phyloP scores from a whole-genome alignment of 2,113 vertebrate genomes.

The Triplophysa tibetana region DNA sequence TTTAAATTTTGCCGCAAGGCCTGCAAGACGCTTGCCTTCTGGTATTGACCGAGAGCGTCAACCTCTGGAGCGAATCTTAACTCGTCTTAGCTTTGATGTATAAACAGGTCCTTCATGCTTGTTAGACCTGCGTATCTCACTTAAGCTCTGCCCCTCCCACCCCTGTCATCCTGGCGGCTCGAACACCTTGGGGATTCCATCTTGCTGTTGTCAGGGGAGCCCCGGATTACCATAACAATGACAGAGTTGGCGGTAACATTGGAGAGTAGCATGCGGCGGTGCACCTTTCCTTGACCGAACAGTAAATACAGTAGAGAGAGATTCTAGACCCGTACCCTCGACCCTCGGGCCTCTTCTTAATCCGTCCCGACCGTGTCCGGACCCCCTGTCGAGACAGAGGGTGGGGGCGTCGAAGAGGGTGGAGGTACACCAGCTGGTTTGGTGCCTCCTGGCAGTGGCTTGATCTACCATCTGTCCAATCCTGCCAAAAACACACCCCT shows the following conservation, averaged over 20 bases:
- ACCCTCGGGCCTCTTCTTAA: conserved; percentile 39
- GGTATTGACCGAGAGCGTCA: conserved; percentile 28
- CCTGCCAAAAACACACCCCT: conserved; percentile 21
- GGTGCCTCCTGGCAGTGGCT: conserved; percentile 72
- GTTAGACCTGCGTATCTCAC: conserved; percentile 48
- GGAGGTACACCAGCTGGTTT: conserved; percentile 71
- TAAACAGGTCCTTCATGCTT: conserved; percentile 54
- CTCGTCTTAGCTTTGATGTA: conserved; percentile 50
- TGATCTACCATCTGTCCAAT: conserved; percentile 74
- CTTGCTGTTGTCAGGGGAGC: conserved; percentile 52
- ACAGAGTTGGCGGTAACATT: neutral
- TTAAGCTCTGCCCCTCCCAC: conserved; percentile 51
- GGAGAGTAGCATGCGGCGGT: conserved; percentile 28
- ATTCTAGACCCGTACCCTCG: conserved; percentile 30
- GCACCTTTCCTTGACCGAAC: conserved; percentile 18
- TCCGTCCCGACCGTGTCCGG: conserved; percentile 43
- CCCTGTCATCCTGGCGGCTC: conserved; percentile 42
- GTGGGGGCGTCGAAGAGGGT: conserved; percentile 25
- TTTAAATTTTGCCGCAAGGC: neutral
- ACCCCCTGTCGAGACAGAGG: conserved; percentile 29
- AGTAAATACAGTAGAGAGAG: conserved; percentile 48
- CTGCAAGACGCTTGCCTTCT: neutral
- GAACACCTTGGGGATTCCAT: conserved; percentile 64
- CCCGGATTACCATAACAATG: conserved; percentile 55
- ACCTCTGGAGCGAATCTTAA: conserved; percentile 44